These are phyloP conservation scores for Elanoides forficatus DNA, from an alignment of 2,113 vertebrate genomes.

Conservation along the genomic window DNA sequence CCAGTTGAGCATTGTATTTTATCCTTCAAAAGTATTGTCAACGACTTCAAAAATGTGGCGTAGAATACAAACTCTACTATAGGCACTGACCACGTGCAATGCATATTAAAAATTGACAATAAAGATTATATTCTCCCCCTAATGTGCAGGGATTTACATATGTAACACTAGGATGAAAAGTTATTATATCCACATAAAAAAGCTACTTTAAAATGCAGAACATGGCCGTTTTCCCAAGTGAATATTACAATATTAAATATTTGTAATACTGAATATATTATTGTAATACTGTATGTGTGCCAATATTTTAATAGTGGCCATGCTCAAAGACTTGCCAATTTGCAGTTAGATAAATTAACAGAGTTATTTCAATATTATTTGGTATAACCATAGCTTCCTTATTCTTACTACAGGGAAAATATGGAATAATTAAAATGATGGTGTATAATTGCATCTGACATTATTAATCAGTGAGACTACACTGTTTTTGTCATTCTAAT, in stretches of 20 bases:
- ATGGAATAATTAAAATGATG: not conserved
- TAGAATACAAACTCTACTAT: not conserved
- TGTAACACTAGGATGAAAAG: not conserved
- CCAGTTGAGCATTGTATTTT: not conserved
- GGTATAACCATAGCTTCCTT: not conserved
- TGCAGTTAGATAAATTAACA: not conserved
- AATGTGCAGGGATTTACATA: not conserved
- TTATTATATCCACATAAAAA: not conserved
- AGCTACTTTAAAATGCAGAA: not conserved
- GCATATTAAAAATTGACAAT: not conserved
- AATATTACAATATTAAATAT: not conserved
- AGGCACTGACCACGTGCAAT: not conserved
- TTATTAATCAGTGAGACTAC: not conserved
- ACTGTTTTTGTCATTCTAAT: not conserved
- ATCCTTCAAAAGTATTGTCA: not conserved
- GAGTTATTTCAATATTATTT: not conserved
- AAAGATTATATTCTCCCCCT: not conserved
- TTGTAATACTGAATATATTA: not conserved
- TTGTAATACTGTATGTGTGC: not conserved
- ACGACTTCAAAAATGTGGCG: not conserved
- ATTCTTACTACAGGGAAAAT: not conserved
- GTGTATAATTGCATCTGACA: not conserved
- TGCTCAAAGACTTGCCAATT: not conserved
- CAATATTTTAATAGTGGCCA: not conserved
- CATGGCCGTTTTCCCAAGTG: not conserved